Percentiles rank a stretch among this genome's conserved stretches.
phyloP scores from a whole-genome alignment of 1,140 invertebrate genomes.

The Maconellicoccus hirsutus region DNA sequence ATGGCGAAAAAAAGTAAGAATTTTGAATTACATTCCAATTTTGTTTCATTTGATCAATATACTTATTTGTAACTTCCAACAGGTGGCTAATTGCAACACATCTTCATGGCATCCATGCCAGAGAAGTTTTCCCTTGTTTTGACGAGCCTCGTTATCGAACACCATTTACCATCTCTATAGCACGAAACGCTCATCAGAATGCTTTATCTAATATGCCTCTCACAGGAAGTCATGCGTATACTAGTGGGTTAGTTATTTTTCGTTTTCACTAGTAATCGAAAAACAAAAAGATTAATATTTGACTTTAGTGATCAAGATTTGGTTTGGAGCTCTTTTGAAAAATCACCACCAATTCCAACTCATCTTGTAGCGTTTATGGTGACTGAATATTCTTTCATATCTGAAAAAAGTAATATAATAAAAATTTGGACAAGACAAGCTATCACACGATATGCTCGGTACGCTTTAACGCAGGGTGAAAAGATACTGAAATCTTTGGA shows the following conservation, averaged over 20 bases:
- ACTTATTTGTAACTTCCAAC: constrained; percentile 23
- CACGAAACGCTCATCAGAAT: not conserved
- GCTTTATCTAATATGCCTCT: not conserved
- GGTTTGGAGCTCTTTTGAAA: not conserved
- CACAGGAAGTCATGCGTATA: too few species aligned
- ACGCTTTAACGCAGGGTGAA: constrained; percentile 36
- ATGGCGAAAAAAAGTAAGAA: not conserved
- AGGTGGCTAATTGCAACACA: constrained; percentile 45
- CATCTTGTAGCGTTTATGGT: not conserved
- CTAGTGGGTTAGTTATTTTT: too few species aligned
- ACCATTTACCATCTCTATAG: constrained; percentile 35
- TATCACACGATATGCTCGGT: not conserved
- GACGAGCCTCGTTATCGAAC: constrained; percentile 54
- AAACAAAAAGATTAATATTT: too few species aligned
- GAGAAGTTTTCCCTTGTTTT: constrained; percentile 53
- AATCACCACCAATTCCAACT: not conserved
- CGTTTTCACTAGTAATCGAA: too few species aligned
- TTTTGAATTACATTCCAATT: not conserved
- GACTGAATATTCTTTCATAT: not conserved
- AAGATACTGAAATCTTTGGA: constrained; percentile 31
- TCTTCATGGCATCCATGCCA: constrained; percentile 47
- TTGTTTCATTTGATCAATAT: not conserved
- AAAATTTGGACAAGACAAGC: not conserved
- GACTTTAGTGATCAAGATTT: too few species aligned
- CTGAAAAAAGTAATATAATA: not conserved